Conservation (phyloP, 2,113 vertebrate species). For the Tiliqua scincoides region DNA sequence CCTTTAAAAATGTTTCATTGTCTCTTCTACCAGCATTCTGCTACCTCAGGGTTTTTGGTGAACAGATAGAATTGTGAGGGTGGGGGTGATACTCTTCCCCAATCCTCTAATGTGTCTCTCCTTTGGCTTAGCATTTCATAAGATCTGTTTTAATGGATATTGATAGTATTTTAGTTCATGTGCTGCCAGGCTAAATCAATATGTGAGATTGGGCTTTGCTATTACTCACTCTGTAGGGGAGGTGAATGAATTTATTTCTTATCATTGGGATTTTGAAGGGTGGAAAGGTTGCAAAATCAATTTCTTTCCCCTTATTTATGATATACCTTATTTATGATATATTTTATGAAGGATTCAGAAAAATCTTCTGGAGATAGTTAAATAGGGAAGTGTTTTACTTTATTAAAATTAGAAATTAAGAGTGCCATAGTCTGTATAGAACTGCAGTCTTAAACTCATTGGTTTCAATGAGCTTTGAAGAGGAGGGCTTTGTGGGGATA, state of each 20-base stretch:
- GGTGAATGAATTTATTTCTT: conserved; percentile 34
- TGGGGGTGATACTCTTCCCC: not conserved
- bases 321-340: too few relatives aligned
- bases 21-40: not conserved
- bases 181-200: conserved; percentile 20
- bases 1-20: conserved; percentile 1
- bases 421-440: too few relatives aligned
- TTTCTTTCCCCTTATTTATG: not conserved
- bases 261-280: not conserved
- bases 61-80: not conserved
- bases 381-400: not conserved
- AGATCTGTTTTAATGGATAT: conserved; percentile 29
- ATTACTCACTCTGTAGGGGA: conserved; percentile 17
- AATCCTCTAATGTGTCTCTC: not conserved
- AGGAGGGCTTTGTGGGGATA: not conserved
- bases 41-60: conserved; percentile 3
- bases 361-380: not conserved
- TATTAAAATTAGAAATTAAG: not conserved
- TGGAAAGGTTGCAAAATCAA: conserved; percentile 28
- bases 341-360: not conserved
- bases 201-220: conserved; percentile 33
- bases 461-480: not conserved
- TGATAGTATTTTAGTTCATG: conserved; percentile 28
- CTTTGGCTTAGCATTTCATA: not conserved
- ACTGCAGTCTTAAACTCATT: not conserved